Percentiles rank a stretch among this genome's conserved stretches.
Conservation (phyloP, 2,113 vertebrate genomes). For the Morone saxatilis region DNA sequence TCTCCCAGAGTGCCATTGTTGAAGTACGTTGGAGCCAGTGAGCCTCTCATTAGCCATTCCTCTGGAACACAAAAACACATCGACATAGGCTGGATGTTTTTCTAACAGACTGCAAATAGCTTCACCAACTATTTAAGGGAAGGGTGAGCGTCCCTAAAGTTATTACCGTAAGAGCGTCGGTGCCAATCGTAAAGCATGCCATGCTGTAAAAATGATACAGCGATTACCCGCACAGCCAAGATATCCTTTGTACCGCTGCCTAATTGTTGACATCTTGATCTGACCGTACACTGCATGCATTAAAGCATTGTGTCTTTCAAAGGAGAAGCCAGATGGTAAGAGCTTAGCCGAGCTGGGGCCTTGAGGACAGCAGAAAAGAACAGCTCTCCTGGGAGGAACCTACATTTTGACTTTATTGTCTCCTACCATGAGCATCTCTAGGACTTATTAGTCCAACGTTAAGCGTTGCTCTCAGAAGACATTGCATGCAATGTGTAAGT, state of each 20-base stretch:
- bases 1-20: constrained; percentile 18
- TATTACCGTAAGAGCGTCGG: constrained; percentile 43
- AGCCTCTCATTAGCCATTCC: constrained; percentile 51
- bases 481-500: constrained; percentile 43
- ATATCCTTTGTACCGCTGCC: constrained; percentile 49
- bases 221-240: constrained; percentile 27
- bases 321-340: constrained; percentile 60
- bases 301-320: constrained; percentile 30
- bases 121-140: constrained; percentile 52
- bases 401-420: constrained; percentile 48
- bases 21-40: constrained; percentile 30
- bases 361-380: constrained; percentile 30
- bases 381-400: constrained; percentile 20
- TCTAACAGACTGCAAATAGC: constrained; percentile 64
- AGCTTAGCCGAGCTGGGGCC: constrained; percentile 13
- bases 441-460: constrained; percentile 35
- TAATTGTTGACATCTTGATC: constrained; percentile 61
- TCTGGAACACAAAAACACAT: constrained; percentile 55
- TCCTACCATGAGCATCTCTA: background rate
- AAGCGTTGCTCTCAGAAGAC: constrained; percentile 24
- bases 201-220: constrained; percentile 49
- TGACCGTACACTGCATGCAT: constrained; percentile 45
- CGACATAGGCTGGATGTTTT: constrained; percentile 55
- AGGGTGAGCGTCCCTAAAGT: constrained; percentile 37
- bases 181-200: constrained; percentile 47